Evolutionary conservation across 2,113 vertebrate genomes (phyloP).

Genomic region (Campylomormyrus numenius): DNA sequence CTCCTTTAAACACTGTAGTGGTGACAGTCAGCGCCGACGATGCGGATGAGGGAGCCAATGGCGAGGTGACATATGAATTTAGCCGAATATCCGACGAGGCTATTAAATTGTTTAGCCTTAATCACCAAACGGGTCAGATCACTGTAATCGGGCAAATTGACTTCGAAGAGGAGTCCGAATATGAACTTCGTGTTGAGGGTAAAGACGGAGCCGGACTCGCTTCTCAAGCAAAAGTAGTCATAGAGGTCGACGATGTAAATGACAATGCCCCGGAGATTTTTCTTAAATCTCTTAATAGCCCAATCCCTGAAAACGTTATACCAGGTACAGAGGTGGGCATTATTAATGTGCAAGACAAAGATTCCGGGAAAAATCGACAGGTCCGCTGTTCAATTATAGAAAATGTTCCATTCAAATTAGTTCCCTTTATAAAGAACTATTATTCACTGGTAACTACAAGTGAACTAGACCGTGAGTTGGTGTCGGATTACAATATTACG

Average conservation of each 20-base stretch:
- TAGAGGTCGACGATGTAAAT: constrained; percentile 57
- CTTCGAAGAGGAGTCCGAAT: constrained; percentile 43
- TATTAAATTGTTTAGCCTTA: constrained; percentile 42
- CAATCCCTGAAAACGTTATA: constrained; percentile 47
- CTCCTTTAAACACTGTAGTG: constrained; percentile 20
- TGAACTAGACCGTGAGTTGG: constrained; percentile 45
- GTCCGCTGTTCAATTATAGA: constrained; percentile 48
- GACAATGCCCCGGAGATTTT: constrained; percentile 57
- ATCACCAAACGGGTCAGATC: constrained; percentile 52
- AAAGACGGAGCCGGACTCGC: constrained; percentile 46
- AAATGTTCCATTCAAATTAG: constrained; percentile 54
- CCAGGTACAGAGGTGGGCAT: constrained; percentile 59
- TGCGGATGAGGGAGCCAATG: constrained; percentile 53
- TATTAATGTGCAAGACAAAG: constrained; percentile 61
- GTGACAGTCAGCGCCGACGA: constrained; percentile 52
- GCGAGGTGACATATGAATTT: constrained; percentile 52
- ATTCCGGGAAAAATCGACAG: constrained; percentile 52
- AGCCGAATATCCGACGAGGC: constrained; percentile 42
- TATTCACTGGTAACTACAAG: constrained; percentile 42
- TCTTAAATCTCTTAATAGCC: constrained; percentile 51
- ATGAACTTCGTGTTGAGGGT: constrained; percentile 56
- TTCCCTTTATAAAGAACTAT: constrained; percentile 48
- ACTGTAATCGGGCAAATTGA: constrained; percentile 44
- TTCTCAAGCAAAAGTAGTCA: constrained; percentile 48
- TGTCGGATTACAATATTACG: constrained; percentile 49